Base-by-base conservation (phyloP, 2,113 vertebrate species). In the Athene cunicularia region DNA sequence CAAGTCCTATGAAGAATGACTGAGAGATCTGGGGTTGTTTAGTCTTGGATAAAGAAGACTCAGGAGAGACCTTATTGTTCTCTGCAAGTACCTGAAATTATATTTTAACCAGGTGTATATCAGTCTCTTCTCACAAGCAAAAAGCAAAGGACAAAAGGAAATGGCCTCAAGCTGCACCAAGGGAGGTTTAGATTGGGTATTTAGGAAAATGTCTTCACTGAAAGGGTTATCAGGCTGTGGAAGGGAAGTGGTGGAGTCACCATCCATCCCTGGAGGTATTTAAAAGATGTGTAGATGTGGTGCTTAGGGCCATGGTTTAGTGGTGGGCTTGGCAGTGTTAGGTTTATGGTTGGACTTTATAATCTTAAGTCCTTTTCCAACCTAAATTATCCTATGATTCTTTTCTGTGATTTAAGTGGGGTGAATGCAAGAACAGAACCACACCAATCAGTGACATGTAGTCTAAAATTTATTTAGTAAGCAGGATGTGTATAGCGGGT, bases 401-500 rank as follows among this genome's bases (percentile, higher is more conserved):
- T 71, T 18, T 52, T 71, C 11, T 52, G 3, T 41, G 15, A 32
- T 73, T 59, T 82, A 49, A 14, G 2, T 60, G 8, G 27, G 6
- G 23, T 64, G 9, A 21, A 32, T 73, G n/a, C 4, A 37, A 58
- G 30, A 86, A 39, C 4, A 64, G 16, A 77, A 63, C 11, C 3
- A 18, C 20, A 50, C 6, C 17, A 28, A 3, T 6, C 11, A 47
- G 7, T 47, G 41, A 52, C 16, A 28, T 14, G 11, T 2, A 18
- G 5, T 12, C 9, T 27, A 52, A 77, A 76, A 30, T 55, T 22
- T 22, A 26, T 81, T 62, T 47, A 76, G 33, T 47, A 15, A 37
- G 2, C 2, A 7, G 12, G 19, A 28, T 19, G 2, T 23, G 3
- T 56, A 11, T 8, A 62, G 6, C 47, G 26, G 7, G 5, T n/a